Evolutionary conservation across 2,888 invertebrate species (phyloP), one percentile per base, ranked within the genome.

Genomic region (Heliconius ethilla): DNA sequence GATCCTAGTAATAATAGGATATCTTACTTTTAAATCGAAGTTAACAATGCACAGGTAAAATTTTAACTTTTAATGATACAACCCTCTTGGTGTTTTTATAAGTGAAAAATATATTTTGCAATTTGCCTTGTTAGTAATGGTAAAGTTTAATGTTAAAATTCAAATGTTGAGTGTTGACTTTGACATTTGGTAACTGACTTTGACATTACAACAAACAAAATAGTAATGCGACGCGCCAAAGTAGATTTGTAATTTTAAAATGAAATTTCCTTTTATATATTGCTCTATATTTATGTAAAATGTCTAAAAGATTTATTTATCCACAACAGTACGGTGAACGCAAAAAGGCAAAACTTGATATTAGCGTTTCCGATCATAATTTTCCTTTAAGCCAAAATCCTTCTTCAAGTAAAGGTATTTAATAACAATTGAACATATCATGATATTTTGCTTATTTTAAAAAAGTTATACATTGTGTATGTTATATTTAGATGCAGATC

Each of bases 381-480:
- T 92, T 94, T 86, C 93, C 93, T 76, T 80, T 92, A 27, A 94
- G 94, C 87, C 94, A 93, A 90, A 92, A 89, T 83, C 82, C 81
- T 79, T 86, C 83, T 63, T 81, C 83, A 22, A 86, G 84, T 67
- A 88, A 88, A 88, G 92, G 92, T 92, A 88, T 75, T 27, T 40
- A 63, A 75, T 40, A 40, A 62, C 6, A 22, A 10, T 22, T 70
- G 1, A 22, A 70, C 55, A 13, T 51, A 25, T 27, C 25, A 18
- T 51, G 2, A 51, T 18, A 45, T 45, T 18, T 70, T 51, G 40
- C 29, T 29, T 70, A 67, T 4, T n/a, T 67, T 22, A 37, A 40
- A 6, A 37, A 11, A 59, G n/a, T 11, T 65, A 63, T 25, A 40
- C 7, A 33, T 33, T 6, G 33, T 63, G n/a, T 74, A 51, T 75